Evolutionary conservation across 2,888 invertebrate species (phyloP).

Genomic region (Lomographa bimaculata): DNA sequence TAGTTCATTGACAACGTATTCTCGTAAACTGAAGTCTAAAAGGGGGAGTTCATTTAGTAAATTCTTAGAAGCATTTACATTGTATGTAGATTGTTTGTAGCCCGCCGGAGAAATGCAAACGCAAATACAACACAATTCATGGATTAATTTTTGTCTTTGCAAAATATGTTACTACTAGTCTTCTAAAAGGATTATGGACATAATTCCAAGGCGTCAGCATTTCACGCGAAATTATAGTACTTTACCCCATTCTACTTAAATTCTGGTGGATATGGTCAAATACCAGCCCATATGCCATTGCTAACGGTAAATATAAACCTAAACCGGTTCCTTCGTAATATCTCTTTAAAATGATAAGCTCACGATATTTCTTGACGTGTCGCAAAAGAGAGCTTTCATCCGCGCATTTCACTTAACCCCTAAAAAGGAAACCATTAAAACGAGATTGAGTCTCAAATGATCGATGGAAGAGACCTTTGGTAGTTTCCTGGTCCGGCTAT

Average conservation of each 20-base stretch:
- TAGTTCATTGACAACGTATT: no score
- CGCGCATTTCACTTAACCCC: constrained; percentile 36
- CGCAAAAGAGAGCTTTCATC: constrained; percentile 23
- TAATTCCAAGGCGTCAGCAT: constrained; percentile 51
- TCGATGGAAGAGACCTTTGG: constrained; percentile 57
- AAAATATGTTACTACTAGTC: constrained; percentile 44
- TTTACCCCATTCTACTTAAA: constrained; percentile 36
- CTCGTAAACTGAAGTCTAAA: constrained; percentile 6
- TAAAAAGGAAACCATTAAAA: constrained; percentile 50
- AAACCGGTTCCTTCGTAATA: constrained; percentile 45
- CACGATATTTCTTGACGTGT: constrained; percentile 30
- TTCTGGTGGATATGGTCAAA: constrained; percentile 38
- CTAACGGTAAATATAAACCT: constrained; percentile 57
- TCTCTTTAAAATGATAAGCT: constrained; percentile 40
- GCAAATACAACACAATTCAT: constrained; percentile 24
- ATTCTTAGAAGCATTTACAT: constrained; percentile 7
- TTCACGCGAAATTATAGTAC: constrained; percentile 51
- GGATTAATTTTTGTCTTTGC: constrained; percentile 44
- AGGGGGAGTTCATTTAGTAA: constrained; percentile 2
- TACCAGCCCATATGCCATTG: constrained; percentile 52
- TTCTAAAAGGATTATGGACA: constrained; percentile 44
- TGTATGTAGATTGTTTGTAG: constrained; percentile 6
- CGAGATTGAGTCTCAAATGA: constrained; percentile 46
- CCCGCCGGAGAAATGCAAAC: constrained; percentile 1
- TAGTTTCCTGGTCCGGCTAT: constrained; percentile 59